Evolutionary conservation across 2,797 vertebrate genomes (phyloP), one percentile per base, ranked within the genome.

Genomic region (Microcaecilia unicolor): DNA sequence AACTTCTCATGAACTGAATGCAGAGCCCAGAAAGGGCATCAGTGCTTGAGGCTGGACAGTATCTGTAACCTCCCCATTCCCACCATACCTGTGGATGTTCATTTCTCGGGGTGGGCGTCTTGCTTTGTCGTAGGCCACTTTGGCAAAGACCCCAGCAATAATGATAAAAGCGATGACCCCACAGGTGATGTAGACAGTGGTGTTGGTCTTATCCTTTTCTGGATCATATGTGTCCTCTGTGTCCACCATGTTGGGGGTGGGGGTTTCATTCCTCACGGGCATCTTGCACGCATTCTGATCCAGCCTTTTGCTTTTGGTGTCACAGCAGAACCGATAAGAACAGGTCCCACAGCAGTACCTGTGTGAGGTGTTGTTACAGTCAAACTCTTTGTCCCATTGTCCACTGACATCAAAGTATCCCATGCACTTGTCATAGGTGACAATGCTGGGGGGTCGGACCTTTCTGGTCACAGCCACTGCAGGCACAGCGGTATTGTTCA

Each of bases 401-500:
- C 93, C 93, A 62, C 93, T 97, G 76, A 97, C 94, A 68, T 98
- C 94, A 74, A 92, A 97, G 83, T 98, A 91, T 40, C 94, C 92
- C 72, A 88, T 82, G 68, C 94, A 96, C 18, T 87, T 95, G 64
- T 97, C 93, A 41, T 93, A 84, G 1, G 71, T 75, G 48, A 82
- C 74, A 45, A 58, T 73, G 49, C 37, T 55, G 6, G 81, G 78
- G 4, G 73, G 68, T 42, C 71, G 81, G 15, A 86, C 55, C 42
- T 84, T 81, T 52, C 40, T 65, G 26, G 63, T 61, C 25, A 72
- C 70, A 18, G 42, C 40, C 2, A 50, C 63, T 4, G 59, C 64
- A 34, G 61, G 50, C 22, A 75, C 63, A 10, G 58, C 77, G 2
- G 83, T 84, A 55, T 60, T 64, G 58, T 74, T 83, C 41, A 77